Evolutionary conservation across 2,113 vertebrate species (phyloP).

Genomic region (Catharus fuscescens): DNA sequence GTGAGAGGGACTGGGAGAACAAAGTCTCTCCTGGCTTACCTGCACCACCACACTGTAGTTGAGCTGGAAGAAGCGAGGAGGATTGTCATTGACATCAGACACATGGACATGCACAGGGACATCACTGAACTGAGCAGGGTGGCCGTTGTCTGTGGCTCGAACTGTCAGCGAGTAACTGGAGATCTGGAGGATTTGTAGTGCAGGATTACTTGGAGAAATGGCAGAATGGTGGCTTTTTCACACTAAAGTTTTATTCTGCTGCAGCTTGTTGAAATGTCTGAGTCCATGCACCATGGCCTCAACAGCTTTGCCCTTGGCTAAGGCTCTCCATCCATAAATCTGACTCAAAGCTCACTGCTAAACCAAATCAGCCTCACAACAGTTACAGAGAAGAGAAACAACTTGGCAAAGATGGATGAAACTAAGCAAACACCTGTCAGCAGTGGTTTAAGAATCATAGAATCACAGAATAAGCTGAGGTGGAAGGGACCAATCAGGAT

Average conservation of each 20-base stretch:
- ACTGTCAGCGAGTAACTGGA: slow-evolving; percentile 88
- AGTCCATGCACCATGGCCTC: background rate
- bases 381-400: background rate
- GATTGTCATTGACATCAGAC: slow-evolving; percentile 92
- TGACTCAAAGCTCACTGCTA: background rate
- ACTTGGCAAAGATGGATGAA: background rate
- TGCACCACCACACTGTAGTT: slow-evolving; percentile 89
- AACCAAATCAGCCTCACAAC: background rate
- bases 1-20: background rate
- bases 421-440: background rate
- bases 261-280: background rate
- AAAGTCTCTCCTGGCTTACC: slow-evolving; percentile 69
- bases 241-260: background rate
- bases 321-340: background rate
- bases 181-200: slow-evolving; percentile 68
- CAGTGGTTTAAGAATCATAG: background rate
- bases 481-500: background rate
- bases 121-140: slow-evolving; percentile 82
- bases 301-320: background rate
- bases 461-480: background rate
- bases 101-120: slow-evolving; percentile 79
- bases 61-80: slow-evolving; percentile 90
- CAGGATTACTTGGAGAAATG: slow-evolving; percentile 13
- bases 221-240: background rate
- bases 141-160: slow-evolving; percentile 87